Base-by-base conservation (phyloP, 2,113 vertebrate genomes). In the Trematocara zebra region DNA sequence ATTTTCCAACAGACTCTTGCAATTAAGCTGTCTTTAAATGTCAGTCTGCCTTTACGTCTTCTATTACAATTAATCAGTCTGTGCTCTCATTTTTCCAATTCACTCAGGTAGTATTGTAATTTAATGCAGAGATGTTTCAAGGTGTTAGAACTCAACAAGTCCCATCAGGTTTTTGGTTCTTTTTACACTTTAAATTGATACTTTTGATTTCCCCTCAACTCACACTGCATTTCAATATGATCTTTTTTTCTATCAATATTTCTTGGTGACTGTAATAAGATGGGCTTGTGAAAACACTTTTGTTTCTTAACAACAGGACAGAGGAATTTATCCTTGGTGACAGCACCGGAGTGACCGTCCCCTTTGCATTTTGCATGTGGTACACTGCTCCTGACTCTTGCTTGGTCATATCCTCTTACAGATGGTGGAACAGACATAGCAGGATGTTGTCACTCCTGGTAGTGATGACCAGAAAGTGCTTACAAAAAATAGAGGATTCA, bases 21-120 rank as follows among this genome's bases (percentile, higher is more conserved):
- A 91, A 82, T 90, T 69, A 84, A 87, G 81, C 82, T 84, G 81
- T 74, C 79, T 86, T 83, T 72, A 81, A 86, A 90, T 72, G 76
- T 37, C 79, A 59, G 69, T 81, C 52, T 76, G 85, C 78, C 72
- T 78, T 83, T 87, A 44, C 82, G 4, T 76, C 82, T 80, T 56
- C 51, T 44, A 35, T 87, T 81, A 49, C 74, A 67, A 51, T 51
- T 47, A 51, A 51, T 76, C 72, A 51, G 72, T 59, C 61, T 35
- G 40, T 82, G 40, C 85, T 56, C 10, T 44, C 59, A 33, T 67
- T 35, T 59, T 17, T 81, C 14, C 72, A 40, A 83, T 86, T 85
- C 26, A 84, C 84, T 83, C 76, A 18, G 81, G 54, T 59, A 82
- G 85, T 78, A 18, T 67, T 78, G 85, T 56, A 81, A 88, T 42